Evolutionary conservation across 2,797 vertebrate species (phyloP).

Genomic region (Tokudaia muenninki): DNA sequence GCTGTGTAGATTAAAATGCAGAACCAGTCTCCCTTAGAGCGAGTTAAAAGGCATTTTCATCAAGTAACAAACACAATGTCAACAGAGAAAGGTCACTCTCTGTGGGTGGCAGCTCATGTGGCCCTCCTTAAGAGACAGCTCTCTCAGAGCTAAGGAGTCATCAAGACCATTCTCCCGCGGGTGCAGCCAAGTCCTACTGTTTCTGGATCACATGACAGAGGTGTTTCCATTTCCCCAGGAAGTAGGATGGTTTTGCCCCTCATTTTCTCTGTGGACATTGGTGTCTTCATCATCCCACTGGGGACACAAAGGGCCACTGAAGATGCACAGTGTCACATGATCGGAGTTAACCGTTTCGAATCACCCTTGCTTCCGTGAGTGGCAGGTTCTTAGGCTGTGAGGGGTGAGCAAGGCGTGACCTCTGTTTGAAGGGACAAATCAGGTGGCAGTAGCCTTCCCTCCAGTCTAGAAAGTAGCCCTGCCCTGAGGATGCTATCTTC

Average conservation of each 20-base stretch:
- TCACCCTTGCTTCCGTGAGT: conserved; percentile 54
- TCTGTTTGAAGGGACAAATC: background rate
- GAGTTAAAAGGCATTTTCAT: background rate
- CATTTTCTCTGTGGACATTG: conserved; percentile 10
- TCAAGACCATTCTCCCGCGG: conserved; percentile 43
- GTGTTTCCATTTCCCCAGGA: rapidly evolving
- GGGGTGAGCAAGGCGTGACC: no score
- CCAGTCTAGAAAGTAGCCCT: background rate
- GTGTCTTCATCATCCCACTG: background rate
- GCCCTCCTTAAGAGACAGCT: background rate
- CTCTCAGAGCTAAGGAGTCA: background rate
- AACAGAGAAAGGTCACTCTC: background rate
- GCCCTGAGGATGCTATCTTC: background rate
- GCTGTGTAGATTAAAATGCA: background rate
- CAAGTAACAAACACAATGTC: background rate
- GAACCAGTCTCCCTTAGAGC: background rate
- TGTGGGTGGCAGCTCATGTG: background rate
- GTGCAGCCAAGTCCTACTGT: background rate
- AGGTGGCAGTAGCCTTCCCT: background rate
- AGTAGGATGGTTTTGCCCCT: background rate
- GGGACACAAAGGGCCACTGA: background rate
- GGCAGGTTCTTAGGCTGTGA: conserved; percentile 23
- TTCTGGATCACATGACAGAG: background rate
- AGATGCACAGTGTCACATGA: background rate
- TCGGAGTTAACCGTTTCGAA: conserved; percentile 54